These are phyloP conservation scores for Myrmecobius fasciatus DNA, from an alignment of 2,113 vertebrate genomes.

Conservation along the genomic window DNA sequence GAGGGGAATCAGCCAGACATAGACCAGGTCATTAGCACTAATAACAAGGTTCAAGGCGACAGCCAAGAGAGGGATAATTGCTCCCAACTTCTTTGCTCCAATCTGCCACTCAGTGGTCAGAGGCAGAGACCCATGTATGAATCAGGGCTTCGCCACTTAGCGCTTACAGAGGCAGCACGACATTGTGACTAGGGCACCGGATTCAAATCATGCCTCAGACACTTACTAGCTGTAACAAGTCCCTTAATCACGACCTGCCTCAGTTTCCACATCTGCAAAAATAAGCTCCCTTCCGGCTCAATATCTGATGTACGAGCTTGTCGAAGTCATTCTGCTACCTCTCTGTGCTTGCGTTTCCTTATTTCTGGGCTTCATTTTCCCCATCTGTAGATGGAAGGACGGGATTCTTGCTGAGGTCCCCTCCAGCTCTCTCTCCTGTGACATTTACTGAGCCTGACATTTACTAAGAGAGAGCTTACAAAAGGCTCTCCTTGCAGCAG, in stretches of 20 bases:
- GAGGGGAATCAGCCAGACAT: not conserved
- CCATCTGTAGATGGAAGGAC: no score
- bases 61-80: not conserved
- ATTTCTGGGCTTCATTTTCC: no score
- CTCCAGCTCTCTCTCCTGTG: not conserved
- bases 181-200: no score
- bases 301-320: no score
- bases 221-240: no score
- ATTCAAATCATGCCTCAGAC: not conserved
- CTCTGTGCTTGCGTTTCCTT: no score
- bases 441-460: no score
- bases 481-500: not conserved
- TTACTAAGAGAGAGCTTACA: not conserved
- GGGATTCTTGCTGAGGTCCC: not conserved
- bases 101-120: not conserved
- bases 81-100: not conserved
- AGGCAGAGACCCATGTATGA: not conserved
- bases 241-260: not conserved
- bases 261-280: not conserved
- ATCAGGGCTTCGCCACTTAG: not conserved
- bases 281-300: no score
- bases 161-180: not conserved
- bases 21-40: not conserved
- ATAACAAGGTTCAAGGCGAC: slow-evolving; percentile 2
- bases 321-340: no score